These are phyloP conservation scores for Desoria tigrina DNA, from an alignment of 2,888 invertebrate species.

Conservation along the genomic window DNA sequence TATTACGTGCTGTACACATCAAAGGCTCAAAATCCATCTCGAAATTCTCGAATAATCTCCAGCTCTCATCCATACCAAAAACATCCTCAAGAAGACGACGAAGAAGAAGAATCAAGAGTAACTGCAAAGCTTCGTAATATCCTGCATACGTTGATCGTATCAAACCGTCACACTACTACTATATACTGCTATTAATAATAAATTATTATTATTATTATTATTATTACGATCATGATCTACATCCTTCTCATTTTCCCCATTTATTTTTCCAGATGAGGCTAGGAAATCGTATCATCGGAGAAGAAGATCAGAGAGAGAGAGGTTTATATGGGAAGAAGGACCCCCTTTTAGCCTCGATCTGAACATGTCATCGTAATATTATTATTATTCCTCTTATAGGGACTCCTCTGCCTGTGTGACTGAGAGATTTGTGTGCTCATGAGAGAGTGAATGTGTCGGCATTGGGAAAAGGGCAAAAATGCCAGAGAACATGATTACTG, in stretches of 20 bases:
- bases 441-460: conserved; percentile 43
- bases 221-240: background rate
- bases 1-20: conserved; percentile 30
- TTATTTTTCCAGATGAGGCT: background rate
- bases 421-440: conserved; percentile 2
- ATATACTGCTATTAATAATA: too few species aligned
- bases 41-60: background rate
- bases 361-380: background rate
- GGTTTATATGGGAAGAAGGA: background rate
- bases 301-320: background rate
- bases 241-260: conserved; percentile 6
- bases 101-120: too few species aligned
- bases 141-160: too few species aligned
- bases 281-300: conserved; percentile 1
- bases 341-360: conserved; percentile 1
- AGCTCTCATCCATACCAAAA: too few species aligned
- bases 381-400: too few species aligned
- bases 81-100: too few species aligned
- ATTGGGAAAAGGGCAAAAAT: conserved; percentile 53
- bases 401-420: background rate
- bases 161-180: too few species aligned
- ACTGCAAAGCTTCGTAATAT: too few species aligned
- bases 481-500: conserved; percentile 53
- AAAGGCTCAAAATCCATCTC: conserved; percentile 13
- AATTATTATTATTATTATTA: too few species aligned